Conservation (phyloP, 2,888 invertebrate species). For the Patella ulyssiponensis region DNA sequence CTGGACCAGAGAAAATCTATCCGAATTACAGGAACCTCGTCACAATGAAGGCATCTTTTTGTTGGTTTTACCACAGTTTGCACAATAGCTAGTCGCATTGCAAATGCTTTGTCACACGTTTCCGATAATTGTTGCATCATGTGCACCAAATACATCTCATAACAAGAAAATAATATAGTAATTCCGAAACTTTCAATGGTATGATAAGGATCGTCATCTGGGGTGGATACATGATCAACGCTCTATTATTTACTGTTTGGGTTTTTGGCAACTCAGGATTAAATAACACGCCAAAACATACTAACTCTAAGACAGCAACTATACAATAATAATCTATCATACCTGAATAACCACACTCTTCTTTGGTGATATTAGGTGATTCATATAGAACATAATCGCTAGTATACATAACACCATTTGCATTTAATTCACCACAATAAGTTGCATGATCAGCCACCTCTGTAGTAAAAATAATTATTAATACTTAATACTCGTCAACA, state of each 20-base stretch:
- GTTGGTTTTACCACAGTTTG: background rate
- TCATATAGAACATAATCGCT: background rate
- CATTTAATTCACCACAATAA: background rate
- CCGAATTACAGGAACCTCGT: too few species aligned
- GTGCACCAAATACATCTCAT: too few species aligned
- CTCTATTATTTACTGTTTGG: too few species aligned
- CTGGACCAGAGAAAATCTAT: too few species aligned
- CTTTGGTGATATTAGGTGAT: background rate
- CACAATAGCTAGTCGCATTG: too few species aligned
- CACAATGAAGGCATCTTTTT: background rate
- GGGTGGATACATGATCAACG: too few species aligned
- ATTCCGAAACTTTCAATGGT: too few species aligned
- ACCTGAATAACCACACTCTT: background rate
- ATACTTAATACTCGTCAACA: too few species aligned
- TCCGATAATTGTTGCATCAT: too few species aligned
- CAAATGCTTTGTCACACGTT: too few species aligned
- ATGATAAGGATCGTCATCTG: too few species aligned
- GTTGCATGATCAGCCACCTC: background rate
- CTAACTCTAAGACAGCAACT: background rate
- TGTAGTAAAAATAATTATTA: background rate
- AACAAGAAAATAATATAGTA: too few species aligned
- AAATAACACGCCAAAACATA: background rate
- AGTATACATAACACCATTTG: background rate
- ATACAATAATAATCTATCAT: background rate
- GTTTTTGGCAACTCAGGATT: background rate